These are phyloP conservation scores for Miichthys miiuy DNA, from an alignment of 2,797 vertebrate species.

Conservation along the genomic window DNA sequence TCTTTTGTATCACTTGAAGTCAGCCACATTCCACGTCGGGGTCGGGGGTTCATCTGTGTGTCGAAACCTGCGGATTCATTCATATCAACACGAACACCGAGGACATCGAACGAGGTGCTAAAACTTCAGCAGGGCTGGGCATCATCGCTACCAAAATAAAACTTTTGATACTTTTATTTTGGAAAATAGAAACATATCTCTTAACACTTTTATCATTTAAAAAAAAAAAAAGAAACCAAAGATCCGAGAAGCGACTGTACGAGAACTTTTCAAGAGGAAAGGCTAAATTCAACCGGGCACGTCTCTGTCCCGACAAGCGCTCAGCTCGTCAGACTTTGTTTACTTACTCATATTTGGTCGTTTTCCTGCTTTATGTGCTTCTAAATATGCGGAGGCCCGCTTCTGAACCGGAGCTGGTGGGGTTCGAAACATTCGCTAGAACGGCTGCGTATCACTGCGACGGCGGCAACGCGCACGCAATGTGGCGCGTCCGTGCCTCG, in stretches of 20 bases:
- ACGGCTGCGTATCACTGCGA: no score
- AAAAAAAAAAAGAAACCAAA: slow-evolving; percentile 41
- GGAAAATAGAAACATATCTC: not conserved
- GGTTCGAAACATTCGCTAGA: no score
- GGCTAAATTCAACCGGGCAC: no score
- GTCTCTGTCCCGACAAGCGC: no score
- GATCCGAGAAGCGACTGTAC: not conserved
- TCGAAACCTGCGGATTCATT: not conserved
- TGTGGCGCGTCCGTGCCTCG: no score
- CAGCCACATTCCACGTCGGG: slow-evolving; percentile 64
- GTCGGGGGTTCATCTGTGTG: not conserved
- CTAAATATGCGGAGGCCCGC: no score
- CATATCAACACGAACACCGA: slow-evolving; percentile 11
- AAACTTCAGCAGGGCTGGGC: not conserved
- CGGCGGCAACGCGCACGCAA: no score
- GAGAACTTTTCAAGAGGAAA: not conserved
- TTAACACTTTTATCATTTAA: not conserved
- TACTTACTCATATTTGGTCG: no score
- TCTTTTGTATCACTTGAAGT: slow-evolving; percentile 61
- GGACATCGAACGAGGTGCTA: slow-evolving; percentile 40
- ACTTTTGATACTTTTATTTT: not conserved
- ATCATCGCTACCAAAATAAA: not conserved
- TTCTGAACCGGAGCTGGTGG: no score
- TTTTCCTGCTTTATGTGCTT: no score
- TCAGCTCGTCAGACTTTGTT: no score